phyloP scores from a whole-genome alignment of 2,888 invertebrate genomes.

The Euspilapteryx auroguttella region DNA sequence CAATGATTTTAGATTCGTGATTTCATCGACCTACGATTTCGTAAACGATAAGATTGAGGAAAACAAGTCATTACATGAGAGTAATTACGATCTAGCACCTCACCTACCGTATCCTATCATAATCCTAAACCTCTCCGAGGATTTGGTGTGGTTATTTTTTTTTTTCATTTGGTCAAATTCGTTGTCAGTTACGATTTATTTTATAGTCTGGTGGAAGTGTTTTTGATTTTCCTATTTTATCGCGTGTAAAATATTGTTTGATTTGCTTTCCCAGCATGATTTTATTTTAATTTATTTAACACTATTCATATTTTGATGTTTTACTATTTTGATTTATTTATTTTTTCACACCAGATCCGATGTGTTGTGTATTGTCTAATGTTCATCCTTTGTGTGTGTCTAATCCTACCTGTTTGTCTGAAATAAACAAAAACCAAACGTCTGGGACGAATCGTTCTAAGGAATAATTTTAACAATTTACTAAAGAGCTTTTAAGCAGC shows the following conservation, averaged over 20 bases:
- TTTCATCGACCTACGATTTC: slow-evolving; percentile 45
- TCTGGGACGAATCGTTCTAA: slow-evolving; percentile 26
- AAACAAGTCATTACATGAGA: slow-evolving; percentile 28
- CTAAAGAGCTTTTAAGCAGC: slow-evolving; percentile 50
- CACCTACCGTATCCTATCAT: slow-evolving; percentile 45
- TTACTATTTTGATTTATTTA: slow-evolving; percentile 16
- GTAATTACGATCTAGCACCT: slow-evolving; percentile 48
- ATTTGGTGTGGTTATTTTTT: slow-evolving; percentile 60
- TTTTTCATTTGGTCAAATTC: slow-evolving; percentile 28
- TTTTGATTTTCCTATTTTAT: slow-evolving; percentile 55
- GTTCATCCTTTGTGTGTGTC: slow-evolving; percentile 89
- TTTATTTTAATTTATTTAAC: slow-evolving; percentile 28
- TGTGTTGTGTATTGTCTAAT: slow-evolving; percentile 88
- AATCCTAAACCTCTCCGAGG: slow-evolving; percentile 56
- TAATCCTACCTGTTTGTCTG: slow-evolving; percentile 66
- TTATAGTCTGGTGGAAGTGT: slow-evolving; percentile 59
- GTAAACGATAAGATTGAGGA: slow-evolving; percentile 29
- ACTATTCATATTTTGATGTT: slow-evolving; percentile 19
- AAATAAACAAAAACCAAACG: slow-evolving; percentile 37
- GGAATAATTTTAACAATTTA: slow-evolving; percentile 20
- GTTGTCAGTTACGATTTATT: slow-evolving; percentile 40
- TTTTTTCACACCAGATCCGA: slow-evolving; percentile 61
- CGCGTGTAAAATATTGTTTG: slow-evolving; percentile 39
- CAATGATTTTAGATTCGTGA: slow-evolving; percentile 47
- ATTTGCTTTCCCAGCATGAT: slow-evolving; percentile 53